Base-by-base conservation (phyloP, 2,113 vertebrate species). In the Vidua macroura region DNA sequence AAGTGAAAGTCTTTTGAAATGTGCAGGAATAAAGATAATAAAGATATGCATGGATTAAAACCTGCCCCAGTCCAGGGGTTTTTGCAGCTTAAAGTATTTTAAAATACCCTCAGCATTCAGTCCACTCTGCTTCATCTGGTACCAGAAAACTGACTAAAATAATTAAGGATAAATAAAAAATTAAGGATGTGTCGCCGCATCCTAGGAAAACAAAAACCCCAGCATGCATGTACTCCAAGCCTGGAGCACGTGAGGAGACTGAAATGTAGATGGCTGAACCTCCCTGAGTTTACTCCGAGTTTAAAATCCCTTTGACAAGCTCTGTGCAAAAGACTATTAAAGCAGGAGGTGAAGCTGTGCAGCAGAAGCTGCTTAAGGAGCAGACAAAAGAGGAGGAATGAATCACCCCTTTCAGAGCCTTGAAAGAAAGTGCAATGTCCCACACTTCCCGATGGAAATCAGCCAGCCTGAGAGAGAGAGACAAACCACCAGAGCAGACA, bases 221-320 rank as follows among this genome's bases (percentile, higher is more conserved):
- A 7, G 30, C 10, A 6, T 3, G 53, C 5, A 2, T 60, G 67
- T 88, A 9, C 55, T 86, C 43, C 69, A 46, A 46, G 16, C 58
- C 20, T 19, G 49, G 70, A 85, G 84, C 44, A 13, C 1, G 19
- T 1, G 5, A 74, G 53, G 33, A 79, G 84, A 79, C 30, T 13
- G 73, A 87, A 75, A 59, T 6, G 49, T 1, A 21, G 55, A 80
- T 11, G 35, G 68, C 44, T 77, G 55, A 70, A n/a, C 19, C 48
- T 74, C 59, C 68, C 60, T 83, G 68, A 60, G 37, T 86, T 93
- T 41, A 59, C 77, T 86, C 80, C 4, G 63, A 25, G 33, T 67
- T 74, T 64, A 31, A 88, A 95, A 51, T 44, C 69, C 56, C 58
- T 83, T 28, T 69, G 83, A 94, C 82, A 41, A 95, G 73, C 77